A percentile compares a stretch with the other conserved stretches of the same genome.
Conservation (phyloP, 2,888 invertebrate genomes). For the Cephus pulcher region DNA sequence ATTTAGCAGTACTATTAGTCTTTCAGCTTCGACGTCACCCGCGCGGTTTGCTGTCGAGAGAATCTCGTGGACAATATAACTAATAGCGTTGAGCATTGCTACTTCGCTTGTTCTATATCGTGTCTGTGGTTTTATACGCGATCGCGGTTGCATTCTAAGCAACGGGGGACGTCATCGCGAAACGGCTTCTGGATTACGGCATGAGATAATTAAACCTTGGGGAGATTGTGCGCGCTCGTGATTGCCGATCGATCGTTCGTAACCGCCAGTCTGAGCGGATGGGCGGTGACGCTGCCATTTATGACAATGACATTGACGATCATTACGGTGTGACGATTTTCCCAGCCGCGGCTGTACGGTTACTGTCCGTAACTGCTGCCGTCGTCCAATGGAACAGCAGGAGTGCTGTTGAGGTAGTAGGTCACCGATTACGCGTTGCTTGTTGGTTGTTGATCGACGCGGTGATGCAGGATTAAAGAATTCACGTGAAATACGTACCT, state of each 20-base stretch:
- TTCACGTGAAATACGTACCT: neutral
- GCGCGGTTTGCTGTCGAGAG: neutral
- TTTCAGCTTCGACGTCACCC: neutral
- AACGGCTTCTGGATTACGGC: constrained; percentile 20
- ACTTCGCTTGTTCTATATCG: neutral
- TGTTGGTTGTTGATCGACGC: neutral
- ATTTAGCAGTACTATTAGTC: neutral
- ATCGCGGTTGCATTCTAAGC: neutral
- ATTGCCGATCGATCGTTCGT: constrained; percentile 29
- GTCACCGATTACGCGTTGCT: neutral
- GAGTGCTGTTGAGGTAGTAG: neutral
- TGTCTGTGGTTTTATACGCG: neutral
- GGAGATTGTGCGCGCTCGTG: constrained; percentile 28
- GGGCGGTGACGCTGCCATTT: constrained; percentile 20
- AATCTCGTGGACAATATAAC: neutral
- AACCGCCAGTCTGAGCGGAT: constrained; percentile 4
- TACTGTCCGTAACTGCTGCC: neutral
- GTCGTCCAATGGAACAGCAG: neutral
- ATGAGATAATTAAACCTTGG: constrained; percentile 29
- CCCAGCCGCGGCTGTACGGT: neutral
- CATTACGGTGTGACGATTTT: neutral
- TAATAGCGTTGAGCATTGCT: neutral
- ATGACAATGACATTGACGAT: constrained; percentile 26
- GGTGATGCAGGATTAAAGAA: neutral
- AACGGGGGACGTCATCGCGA: neutral